Base-by-base conservation (phyloP, 2,797 vertebrate species). In the Myripristis murdjan region DNA sequence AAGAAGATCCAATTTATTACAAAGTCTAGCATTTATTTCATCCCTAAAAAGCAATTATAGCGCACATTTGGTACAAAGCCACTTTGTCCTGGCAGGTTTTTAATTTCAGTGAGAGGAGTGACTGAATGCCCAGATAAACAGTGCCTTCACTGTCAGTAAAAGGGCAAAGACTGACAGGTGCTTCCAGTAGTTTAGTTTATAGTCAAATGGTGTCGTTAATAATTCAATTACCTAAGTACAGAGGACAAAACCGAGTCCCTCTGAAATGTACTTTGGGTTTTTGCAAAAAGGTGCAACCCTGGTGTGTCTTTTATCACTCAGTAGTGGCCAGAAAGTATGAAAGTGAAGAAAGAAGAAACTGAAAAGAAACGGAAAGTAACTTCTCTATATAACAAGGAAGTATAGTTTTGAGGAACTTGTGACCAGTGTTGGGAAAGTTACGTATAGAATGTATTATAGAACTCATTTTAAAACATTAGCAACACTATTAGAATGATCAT, bases 11-110 rank as follows among this genome's bases (percentile, higher is more conserved):
- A 83, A 87, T 89, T 81, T 73, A 81, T 76, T 71, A 84, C 70
- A 86, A 87, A 82, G 70, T 69, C 31, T 66, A 54, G 60, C 67
- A 55, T 82, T 85, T 64, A 83, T 88, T 91, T 91, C 60, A 90
- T 86, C 81, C 70, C 85, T 79, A 74, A 84, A 90, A 90, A 88
- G 84, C 75, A 91, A 91, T 92, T 87, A 88, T 77, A 64, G 76
- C 28, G 63, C 60, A 73, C 52, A 83, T 80, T 85, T 81, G 46
- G 79, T 76, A 58, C 79, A 84, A 89, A 92, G 84, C 78, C 59
- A 70, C 77, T 89, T 87, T 87, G 75, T 82, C 78, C 75, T 63
- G 72, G 48, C 49, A 66, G 53, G 77, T 70, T 84, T 87, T 82
- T 85, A 69, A 84, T 88, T 89, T 82, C 64, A 64, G 24, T n/a